phyloP scores from a whole-genome alignment of 2,888 invertebrate species.

The Steinernema hermaphroditum region DNA sequence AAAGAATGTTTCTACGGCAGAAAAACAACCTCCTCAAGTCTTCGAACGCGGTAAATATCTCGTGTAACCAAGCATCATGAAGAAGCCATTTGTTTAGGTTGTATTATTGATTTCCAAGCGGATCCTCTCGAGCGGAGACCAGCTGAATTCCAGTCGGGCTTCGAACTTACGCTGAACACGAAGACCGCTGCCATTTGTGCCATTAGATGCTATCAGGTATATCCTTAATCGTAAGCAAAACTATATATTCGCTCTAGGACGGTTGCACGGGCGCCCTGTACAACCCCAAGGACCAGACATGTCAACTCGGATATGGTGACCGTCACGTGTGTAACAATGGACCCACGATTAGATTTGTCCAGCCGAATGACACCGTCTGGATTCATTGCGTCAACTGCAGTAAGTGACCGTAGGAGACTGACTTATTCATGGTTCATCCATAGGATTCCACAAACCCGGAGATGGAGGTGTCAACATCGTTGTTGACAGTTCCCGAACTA shows the following conservation, averaged over 20 bases:
- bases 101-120: slow-evolving; percentile 61
- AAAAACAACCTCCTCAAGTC: not conserved
- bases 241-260: slow-evolving; percentile 52
- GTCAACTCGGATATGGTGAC: slow-evolving; percentile 56
- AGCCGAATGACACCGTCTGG: slow-evolving; percentile 43
- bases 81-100: slow-evolving; percentile 46
- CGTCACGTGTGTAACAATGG: slow-evolving; percentile 48
- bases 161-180: slow-evolving; percentile 52
- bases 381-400: slow-evolving; percentile 59
- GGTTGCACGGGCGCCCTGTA: slow-evolving; percentile 58
- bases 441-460: slow-evolving; percentile 43
- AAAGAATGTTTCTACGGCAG: not conserved
- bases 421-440: slow-evolving; percentile 32
- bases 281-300: slow-evolving; percentile 45
- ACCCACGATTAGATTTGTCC: slow-evolving; percentile 32
- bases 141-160: slow-evolving; percentile 51
- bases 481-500: not conserved
- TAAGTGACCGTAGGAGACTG: slow-evolving; percentile 32
- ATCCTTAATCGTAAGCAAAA: no score
- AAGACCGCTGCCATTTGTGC: slow-evolving; percentile 56
- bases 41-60: not conserved
- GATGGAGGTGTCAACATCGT: slow-evolving; percentile 29
- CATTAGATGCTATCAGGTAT: slow-evolving; percentile 59
- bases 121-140: slow-evolving; percentile 50
- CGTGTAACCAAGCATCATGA: not conserved